phyloP scores from a whole-genome alignment of 2,888 invertebrate species.

The Calameuta idolon region DNA sequence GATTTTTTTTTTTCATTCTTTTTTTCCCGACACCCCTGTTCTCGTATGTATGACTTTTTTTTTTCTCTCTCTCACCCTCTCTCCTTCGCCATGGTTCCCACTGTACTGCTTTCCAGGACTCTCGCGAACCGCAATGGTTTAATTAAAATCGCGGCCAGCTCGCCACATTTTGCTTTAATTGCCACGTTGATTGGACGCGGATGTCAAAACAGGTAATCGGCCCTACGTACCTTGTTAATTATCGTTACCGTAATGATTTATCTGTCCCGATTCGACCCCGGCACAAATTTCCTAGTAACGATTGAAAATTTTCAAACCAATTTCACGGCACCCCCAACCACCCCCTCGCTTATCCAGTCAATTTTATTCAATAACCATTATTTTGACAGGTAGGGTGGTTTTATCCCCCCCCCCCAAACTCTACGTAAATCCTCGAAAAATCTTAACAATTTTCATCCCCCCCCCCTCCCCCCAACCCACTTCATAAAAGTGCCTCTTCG shows the following conservation, averaged over 20 bases:
- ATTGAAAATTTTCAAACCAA: not conserved
- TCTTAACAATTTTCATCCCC: not conserved
- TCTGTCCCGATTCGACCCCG: not conserved
- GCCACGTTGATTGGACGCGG: constrained; percentile 43
- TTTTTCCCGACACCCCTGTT: too few relatives aligned
- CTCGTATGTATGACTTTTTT: too few relatives aligned
- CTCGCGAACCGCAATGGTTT: constrained; percentile 17
- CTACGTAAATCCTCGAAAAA: not conserved
- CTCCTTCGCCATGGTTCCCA: not conserved
- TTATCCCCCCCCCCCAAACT: not conserved
- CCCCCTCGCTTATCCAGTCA: not conserved
- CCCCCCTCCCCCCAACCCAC: not conserved
- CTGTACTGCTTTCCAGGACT: not conserved
- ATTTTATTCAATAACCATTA: not conserved
- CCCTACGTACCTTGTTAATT: constrained; percentile 32
- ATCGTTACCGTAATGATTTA: constrained; percentile 32
- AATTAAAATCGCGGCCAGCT: constrained; percentile 38
- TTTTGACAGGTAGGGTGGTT: not conserved
- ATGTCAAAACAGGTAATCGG: constrained; percentile 34
- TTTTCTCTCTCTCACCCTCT: not conserved
- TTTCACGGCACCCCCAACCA: not conserved
- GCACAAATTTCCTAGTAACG: not conserved
- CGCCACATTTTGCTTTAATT: constrained; percentile 34
- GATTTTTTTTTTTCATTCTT: too few relatives aligned
- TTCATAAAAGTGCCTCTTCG: not conserved